Evolutionary conservation across 2,888 invertebrate species (phyloP), one percentile per base, ranked within the genome.

Genomic region (Koerneria pararmatus): DNA sequence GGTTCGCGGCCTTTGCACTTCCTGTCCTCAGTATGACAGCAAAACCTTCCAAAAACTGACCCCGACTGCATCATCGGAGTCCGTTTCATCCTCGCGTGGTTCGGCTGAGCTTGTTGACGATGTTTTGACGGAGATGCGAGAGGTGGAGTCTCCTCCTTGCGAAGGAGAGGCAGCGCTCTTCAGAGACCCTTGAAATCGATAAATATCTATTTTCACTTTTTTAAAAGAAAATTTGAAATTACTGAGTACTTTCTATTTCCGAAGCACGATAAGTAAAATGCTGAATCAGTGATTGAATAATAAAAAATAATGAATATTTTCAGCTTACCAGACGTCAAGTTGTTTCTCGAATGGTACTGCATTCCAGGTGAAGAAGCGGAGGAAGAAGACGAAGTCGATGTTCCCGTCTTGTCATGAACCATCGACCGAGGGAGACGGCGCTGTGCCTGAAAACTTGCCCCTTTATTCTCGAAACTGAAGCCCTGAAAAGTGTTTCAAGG

Each of bases 81-180:
- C 71, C 31, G 68, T 71, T 41, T 63, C 67, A 24, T 72, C 72
- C 24, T 72, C 71, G 35, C 37, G 41, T 31, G 51, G 53, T 34
- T 37, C n/a, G n/a, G n/a, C n/a, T n/a, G n/a, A n/a, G n/a, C n/a
- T n/a, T n/a, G n/a, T n/a, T n/a, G n/a, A n/a, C n/a, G 46, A 31
- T 51, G 51, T 53, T 46, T 37, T 67, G 66, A 46, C 29, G 22
- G 35, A 51, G 19, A 34, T 67, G 31, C 48, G 58, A 35, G 34
- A 53, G 35, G 32, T 3, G 32, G 8, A 66, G 61, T 22, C 35
- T 54, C 22, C 34, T 19, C n/a, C 51, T 29, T n/a, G 53, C 32
- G 8, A 24, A 56, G 31, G 32, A 6, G 22, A 60, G 48, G 31
- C 32, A 3, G 29, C 62, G 58, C 32, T 24, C 37, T 41, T 22